These are phyloP conservation scores for Lissonota sp. DNA, from an alignment of 2,888 invertebrate genomes.

Conservation along the genomic window DNA sequence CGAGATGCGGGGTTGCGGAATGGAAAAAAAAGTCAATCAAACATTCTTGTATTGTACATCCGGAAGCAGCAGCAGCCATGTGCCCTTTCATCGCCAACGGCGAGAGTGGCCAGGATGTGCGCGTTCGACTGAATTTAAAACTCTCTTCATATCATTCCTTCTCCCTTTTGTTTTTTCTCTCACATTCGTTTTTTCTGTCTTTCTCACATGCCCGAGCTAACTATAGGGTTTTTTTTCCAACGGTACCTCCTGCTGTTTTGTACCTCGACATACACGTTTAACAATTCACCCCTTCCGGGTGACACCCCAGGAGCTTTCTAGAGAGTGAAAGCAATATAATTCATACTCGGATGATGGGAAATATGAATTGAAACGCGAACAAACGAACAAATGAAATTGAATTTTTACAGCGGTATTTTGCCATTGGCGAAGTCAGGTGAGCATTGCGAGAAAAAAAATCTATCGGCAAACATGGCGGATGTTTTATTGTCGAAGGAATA, in stretches of 20 bases:
- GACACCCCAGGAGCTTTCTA: neutral
- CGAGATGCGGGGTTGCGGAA: constrained; percentile 9
- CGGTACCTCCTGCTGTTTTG: constrained; percentile 1
- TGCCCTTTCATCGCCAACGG: constrained; percentile 48
- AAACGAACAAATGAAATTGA: neutral
- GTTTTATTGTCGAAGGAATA: no score
- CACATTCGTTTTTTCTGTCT: constrained; percentile 8
- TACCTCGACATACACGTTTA: constrained; percentile 36
- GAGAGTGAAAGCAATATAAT: constrained; percentile 30
- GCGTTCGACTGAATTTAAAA: constrained; percentile 51
- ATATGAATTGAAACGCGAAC: constrained; percentile 27
- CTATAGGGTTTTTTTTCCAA: constrained; percentile 1
- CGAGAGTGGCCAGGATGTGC: constrained; percentile 30
- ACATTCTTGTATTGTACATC: constrained; percentile 55
- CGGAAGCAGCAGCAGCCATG: constrained; percentile 23
- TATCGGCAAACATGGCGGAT: no score
- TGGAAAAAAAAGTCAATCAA: constrained; percentile 63
- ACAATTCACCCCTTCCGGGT: constrained; percentile 27
- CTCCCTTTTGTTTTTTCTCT: neutral
- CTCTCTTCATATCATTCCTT: constrained; percentile 19
- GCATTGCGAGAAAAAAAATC: neutral
- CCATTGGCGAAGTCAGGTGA: neutral
- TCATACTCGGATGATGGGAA: constrained; percentile 42
- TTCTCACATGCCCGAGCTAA: constrained; percentile 2
- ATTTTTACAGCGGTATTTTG: neutral